These are phyloP conservation scores for Caprella mutica DNA, from an alignment of 2,888 invertebrate species.

Conservation along the genomic window DNA sequence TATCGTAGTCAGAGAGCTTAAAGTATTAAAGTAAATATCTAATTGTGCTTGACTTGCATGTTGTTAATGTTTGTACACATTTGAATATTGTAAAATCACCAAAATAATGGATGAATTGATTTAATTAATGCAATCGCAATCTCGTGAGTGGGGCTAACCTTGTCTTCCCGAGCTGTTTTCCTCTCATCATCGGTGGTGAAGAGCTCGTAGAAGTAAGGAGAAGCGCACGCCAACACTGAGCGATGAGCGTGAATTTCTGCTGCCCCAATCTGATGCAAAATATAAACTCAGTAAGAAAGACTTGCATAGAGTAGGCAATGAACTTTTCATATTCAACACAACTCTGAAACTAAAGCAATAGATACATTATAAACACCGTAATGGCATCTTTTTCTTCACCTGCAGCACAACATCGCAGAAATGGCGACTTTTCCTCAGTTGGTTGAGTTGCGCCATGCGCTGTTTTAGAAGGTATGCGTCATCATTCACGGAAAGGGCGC, in stretches of 20 bases:
- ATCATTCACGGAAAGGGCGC: slow-evolving; percentile 2
- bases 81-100: too few relatives aligned
- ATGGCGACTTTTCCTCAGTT: slow-evolving; percentile 68
- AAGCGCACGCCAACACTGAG: slow-evolving; percentile 65
- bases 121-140: too few relatives aligned
- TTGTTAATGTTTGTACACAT: too few relatives aligned
- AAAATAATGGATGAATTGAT: too few relatives aligned
- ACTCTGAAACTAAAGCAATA: too few relatives aligned
- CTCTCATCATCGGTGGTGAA: slow-evolving; percentile 51
- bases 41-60: too few relatives aligned
- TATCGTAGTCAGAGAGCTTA: too few relatives aligned
- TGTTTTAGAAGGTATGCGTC: neutral
- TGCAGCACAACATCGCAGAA: slow-evolving; percentile 76
- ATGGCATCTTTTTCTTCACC: slow-evolving; percentile 45
- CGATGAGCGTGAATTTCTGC: slow-evolving; percentile 64
- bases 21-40: too few relatives aligned
- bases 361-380: neutral
- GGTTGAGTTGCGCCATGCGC: slow-evolving; percentile 49
- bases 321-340: neutral
- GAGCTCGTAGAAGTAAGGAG: slow-evolving; percentile 62
- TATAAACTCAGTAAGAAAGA: neutral
- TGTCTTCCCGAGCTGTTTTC: slow-evolving; percentile 42
- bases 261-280: slow-evolving; percentile 49
- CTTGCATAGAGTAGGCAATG: slow-evolving; percentile 25
- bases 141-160: too few relatives aligned